Evolutionary conservation across 2,113 vertebrate genomes (phyloP), one percentile per base, ranked within the genome.

Genomic region (Entomyzon cyanotis): DNA sequence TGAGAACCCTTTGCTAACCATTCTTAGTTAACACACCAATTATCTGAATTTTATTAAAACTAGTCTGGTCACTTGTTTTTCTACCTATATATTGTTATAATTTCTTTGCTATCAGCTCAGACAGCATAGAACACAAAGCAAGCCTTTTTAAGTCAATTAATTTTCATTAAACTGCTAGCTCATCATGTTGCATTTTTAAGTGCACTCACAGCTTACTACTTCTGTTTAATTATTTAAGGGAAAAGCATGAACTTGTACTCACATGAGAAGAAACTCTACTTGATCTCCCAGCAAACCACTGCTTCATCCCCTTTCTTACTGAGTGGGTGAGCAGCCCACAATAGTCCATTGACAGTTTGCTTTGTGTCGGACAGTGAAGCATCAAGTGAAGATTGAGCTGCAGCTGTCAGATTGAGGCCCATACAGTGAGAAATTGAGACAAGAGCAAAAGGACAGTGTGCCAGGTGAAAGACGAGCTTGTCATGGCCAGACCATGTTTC

Each of bases 391-490:
- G 70, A 71, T 23, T 75, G 84, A 96, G 65, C 37, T 1, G 0
- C 10, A 87, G 24, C 44, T 89, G 73, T 78, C 88, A 88, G 86
- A 71, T 69, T 75, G 67, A 64, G 33, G 49, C 60, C 46, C 47
- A 18, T 24, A 35, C 2, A 68, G 55, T 63, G 42, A 83, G 53
- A 90, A 86, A 88, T 52, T 41, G 52, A 78, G 80, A 64, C 46
- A 93, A 71, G 56, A 64, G n/a, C 15, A 87, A 31, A 71, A 75
- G 67, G 46, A 53, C 17, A 35, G 31, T 13, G 17, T 49, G n/a
- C 30, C 65, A 87, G 74, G 52, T 90, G 53, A 95, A 89, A 92
- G 58, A 93, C 83, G n/a, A 84, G 44, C 21, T 76, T 94, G 77
- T 68, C 73, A 23, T 20, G 35, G 65, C 15, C 41, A 75, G 60